Evolutionary conservation across 2,888 invertebrate species (phyloP), one percentile per base, ranked within the genome.

Genomic region (Lepidonotus clava): DNA sequence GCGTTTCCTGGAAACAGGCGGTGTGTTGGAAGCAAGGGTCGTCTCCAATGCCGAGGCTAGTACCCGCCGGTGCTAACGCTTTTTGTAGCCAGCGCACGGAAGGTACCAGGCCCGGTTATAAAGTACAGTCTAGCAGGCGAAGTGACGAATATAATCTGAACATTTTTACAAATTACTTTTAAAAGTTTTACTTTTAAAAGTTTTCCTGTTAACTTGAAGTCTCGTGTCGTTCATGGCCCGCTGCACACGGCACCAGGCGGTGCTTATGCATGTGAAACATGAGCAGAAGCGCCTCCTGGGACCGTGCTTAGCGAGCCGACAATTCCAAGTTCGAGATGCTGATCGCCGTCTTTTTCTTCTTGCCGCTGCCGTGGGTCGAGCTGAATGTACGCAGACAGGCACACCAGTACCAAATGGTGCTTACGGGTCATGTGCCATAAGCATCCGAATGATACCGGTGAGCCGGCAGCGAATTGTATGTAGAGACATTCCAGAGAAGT

Each of bases 321-420:
- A 51, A 11, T 51, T 14, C 51, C 51, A 51, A 24, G 4, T 2
- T 36, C 61, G 76, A 36, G 76, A 38, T 66, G 38, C 77, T 38
- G 36, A 77, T 77, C 24, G 38, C 14, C 1, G 38, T 38, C 34
- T n/a, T n/a, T n/a, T n/a, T 61, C 28, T 5, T 28, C 24, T 28
- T 28, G 14, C n/a, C 56, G 56, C 14, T 61, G 61, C 28, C 1
- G 61, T 1, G 2, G 8, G 8, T n/a, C 56, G 8, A 14, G 56
- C 5, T 8, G n/a, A n/a, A n/a, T 8, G 56, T 56, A 24, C 14
- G 8, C 71, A 1, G 5, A 14, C 71, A 34, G 14, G 36, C 71
- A 41, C 41, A 87, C 87, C 88, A 88, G 88, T 88, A 88, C 88
- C 88, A 84, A 40, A 76, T 87, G 87, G 88, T 88, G 88, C 88